Base-by-base conservation (phyloP, 1,140 invertebrate species). In the Adoxophyes honmai region DNA sequence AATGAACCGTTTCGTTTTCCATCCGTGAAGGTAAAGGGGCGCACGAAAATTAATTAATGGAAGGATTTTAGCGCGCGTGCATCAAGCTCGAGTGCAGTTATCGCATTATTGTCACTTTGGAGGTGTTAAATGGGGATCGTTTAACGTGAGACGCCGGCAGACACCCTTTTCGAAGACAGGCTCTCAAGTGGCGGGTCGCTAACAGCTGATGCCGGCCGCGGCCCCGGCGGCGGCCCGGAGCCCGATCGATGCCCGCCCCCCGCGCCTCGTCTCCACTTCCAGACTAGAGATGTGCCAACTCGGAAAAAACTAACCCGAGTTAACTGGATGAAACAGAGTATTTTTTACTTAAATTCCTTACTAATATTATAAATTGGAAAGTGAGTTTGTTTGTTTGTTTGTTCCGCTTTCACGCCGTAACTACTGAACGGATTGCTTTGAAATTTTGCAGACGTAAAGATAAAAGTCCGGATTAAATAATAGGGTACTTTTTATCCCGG, bases 191-290 rank as follows among this genome's bases (percentile, higher is more conserved):
- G 57, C 55, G 16, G 33, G 54, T 53, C 63, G 58, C 61, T 64
- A 79, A 78, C 79, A 82, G 81, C 76, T 82, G 81, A 84, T 77
- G 65, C 64, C 62, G 62, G 60, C 64, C 64, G 58, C 68, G 55
- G 62, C 48, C 51, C 48, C 60, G 57, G 73, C 73, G 63, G 59
- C 62, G 73, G 64, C 60, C 68, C 64, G 55, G 56, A 53, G 57
- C 68, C 39, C 36, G 83, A 85, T 79, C 76, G 78, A 81, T 77
- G 73, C 58, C 67, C 62, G 57, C 68, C 16, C 68, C 70, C 64
- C 62, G 57, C 62, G 34, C 57, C 59, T 48, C 39, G 59, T 37
- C 61, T 72, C 57, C 74, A 68, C 72, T 59, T 73, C 69, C 70
- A 77, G 69, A 80, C 68, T n/a, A n/a, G n/a, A n/a, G n/a, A n/a